phyloP scores from a whole-genome alignment of 1,140 invertebrate species.

The Nasonia vitripennis region DNA sequence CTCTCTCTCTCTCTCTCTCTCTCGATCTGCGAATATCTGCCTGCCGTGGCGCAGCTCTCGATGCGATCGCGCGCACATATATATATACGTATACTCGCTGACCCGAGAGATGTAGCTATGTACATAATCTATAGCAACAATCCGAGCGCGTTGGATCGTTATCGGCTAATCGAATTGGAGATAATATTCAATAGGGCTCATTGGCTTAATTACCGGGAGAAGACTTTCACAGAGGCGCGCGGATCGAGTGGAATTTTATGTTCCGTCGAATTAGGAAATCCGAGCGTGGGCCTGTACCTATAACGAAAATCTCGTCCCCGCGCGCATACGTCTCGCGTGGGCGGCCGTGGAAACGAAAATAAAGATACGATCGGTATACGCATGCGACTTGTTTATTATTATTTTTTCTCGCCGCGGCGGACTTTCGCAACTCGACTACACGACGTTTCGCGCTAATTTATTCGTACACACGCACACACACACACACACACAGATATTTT shows the following conservation, averaged over 20 bases:
- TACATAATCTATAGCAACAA: background rate
- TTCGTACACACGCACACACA: slow-evolving; percentile 4
- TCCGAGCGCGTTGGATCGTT: too few species aligned
- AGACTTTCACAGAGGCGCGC: too few species aligned
- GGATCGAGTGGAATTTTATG: background rate
- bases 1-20: background rate
- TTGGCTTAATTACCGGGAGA: too few species aligned
- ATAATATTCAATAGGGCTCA: too few species aligned
- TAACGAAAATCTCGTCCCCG: background rate
- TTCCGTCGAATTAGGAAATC: background rate
- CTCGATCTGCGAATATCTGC: background rate
- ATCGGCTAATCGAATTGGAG: too few species aligned
- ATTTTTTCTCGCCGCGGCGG: too few species aligned
- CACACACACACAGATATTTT: background rate
- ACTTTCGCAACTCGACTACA: background rate
- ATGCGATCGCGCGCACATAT: slow-evolving; percentile 17
- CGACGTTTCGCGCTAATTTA: slow-evolving; percentile 21
- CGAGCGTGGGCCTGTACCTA: background rate
- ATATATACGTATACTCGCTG: background rate
- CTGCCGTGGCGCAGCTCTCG: background rate
- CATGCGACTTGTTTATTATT: too few species aligned
- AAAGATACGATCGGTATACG: slow-evolving; percentile 16
- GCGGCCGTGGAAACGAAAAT: slow-evolving; percentile 23
- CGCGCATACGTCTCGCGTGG: background rate
- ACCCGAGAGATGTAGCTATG: background rate